Evolutionary conservation across 2,888 invertebrate species (phyloP), one percentile per base, ranked within the genome.

Genomic region (Eilema griseolum): DNA sequence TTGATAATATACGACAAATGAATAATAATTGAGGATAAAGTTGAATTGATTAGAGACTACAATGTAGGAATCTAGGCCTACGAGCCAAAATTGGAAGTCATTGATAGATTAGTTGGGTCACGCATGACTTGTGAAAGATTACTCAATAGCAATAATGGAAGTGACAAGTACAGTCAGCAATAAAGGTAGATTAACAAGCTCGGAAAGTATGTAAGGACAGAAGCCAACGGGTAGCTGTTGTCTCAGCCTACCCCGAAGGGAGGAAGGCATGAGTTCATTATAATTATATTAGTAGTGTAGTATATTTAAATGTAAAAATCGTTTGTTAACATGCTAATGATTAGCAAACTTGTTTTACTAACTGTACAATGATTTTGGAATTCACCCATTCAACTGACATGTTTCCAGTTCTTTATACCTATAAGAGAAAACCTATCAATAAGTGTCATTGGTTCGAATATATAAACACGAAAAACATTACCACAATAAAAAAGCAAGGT

Each of bases 21-120:
- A 28, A 63, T 62, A 69, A 28, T n/a, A 37, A 60, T 41, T 8
- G 37, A 16, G 14, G 37, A n/a, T 26, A 37, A 41, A 65, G 23
- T 23, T 20, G 56, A 20, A 62, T 37, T 24, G n/a, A 61, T 41
- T 41, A 52, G n/a, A n/a, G 24, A 62, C 16, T 24, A 10, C 46
- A 52, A 52, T 20, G 24, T 62, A 37, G 61, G 24, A 23, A 62
- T 24, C 37, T 62, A 24, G 24, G 24, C 16, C 37, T 52, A 52
- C n/a, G 52, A n/a, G 52, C 37, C 16, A 24, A 62, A 41, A 37
- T 62, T 62, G 16, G 26, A 24, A 62, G 24, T 24, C 37, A 37
- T 41, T 41, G 62, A 41, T 59, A 59, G 16, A 59, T 62, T 41
- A 11, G 10, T 52, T 52, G n/a, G 52, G 20, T 52, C 52, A 52